These are phyloP conservation scores for Tetraodon nigroviridis DNA, from an alignment of 2,113 vertebrate species.

Conservation along the genomic window DNA sequence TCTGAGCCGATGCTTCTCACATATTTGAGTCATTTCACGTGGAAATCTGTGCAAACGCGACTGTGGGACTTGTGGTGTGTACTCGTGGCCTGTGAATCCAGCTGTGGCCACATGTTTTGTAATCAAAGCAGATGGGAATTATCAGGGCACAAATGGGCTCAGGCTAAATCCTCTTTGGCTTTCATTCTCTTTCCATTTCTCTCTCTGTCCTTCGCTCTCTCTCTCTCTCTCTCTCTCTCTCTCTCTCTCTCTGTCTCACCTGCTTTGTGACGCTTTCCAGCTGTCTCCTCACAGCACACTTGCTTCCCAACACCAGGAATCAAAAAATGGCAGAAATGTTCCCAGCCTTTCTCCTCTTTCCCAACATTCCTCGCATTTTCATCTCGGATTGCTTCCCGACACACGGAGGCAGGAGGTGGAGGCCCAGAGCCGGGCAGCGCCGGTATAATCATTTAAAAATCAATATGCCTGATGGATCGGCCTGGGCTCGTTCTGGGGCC, in stretches of 20 bases:
- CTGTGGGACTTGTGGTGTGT: not conserved
- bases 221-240: not conserved
- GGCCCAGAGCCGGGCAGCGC: conserved; percentile 14
- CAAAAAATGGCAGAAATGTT: not conserved
- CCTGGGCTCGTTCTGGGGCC: conserved; percentile 19
- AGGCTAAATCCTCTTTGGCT: conserved; percentile 48
- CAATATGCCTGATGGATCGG: conserved; percentile 55
- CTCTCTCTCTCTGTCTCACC: not conserved
- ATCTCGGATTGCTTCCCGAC: conserved; percentile 26
- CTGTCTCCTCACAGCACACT: not conserved
- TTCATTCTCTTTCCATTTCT: conserved; percentile 34
- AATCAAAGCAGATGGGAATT: conserved; percentile 70
- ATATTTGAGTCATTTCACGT: not conserved
- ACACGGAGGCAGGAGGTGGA: conserved; percentile 27
- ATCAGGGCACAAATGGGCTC: conserved; percentile 50
- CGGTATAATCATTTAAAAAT: conserved; percentile 58
- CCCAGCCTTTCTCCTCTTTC: conserved; percentile 16
- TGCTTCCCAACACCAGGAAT: not conserved
- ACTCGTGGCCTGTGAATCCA: conserved; percentile 13
- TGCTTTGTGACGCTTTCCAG: not conserved
- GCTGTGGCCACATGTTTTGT: conserved; percentile 39
- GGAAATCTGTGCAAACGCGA: not conserved
- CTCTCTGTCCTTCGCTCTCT: conserved; percentile 13
- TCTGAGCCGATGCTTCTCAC: not conserved
- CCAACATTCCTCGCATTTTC: conserved; percentile 29